A percentile compares a stretch with the other conserved stretches of the same genome.
Conservation (phyloP, 92 coral and sea anemone genomes). For the Phenganax marumi region DNA sequence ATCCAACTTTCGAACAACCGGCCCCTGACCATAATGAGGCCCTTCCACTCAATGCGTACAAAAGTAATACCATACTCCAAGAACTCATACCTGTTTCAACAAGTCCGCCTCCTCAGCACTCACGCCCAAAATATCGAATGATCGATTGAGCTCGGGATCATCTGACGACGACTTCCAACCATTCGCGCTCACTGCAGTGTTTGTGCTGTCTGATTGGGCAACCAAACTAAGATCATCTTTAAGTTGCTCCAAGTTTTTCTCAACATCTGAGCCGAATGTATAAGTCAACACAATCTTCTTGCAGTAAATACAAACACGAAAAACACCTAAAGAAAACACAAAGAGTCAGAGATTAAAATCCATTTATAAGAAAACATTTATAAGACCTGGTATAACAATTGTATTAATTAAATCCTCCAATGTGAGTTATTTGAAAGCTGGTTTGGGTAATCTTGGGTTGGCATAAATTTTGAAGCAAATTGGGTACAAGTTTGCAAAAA, state of each 20-base stretch:
- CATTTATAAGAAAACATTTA: neutral
- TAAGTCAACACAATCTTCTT: constrained; percentile 79
- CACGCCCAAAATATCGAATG: constrained; percentile 97
- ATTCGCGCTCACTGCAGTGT: constrained; percentile 39
- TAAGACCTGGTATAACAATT: too few relatives aligned
- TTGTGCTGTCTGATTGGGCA: constrained; percentile 59
- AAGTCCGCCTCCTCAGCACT: constrained; percentile 95
- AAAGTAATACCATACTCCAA: neutral
- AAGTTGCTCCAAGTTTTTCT: constrained; percentile 73
- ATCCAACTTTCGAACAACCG: too few relatives aligned
- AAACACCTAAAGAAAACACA: constrained; percentile 59
- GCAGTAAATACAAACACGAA: constrained; percentile 91
- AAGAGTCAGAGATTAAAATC: neutral
- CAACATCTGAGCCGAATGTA: constrained; percentile 70
- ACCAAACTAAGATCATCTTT: constrained; percentile 77
- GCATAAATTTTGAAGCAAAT: too few relatives aligned
- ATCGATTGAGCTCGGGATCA: constrained; percentile 75
- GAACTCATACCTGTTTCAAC: constrained; percentile 74
- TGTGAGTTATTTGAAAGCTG: too few relatives aligned
- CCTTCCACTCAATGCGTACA: too few relatives aligned
- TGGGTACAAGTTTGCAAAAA: too few relatives aligned
- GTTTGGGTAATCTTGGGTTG: too few relatives aligned
- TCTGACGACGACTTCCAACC: constrained; percentile 56
- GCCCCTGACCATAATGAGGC: too few relatives aligned
- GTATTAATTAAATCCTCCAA: too few relatives aligned